phyloP scores from a whole-genome alignment of 2,797 vertebrate species.

The Eupleurogrammus muticus region DNA sequence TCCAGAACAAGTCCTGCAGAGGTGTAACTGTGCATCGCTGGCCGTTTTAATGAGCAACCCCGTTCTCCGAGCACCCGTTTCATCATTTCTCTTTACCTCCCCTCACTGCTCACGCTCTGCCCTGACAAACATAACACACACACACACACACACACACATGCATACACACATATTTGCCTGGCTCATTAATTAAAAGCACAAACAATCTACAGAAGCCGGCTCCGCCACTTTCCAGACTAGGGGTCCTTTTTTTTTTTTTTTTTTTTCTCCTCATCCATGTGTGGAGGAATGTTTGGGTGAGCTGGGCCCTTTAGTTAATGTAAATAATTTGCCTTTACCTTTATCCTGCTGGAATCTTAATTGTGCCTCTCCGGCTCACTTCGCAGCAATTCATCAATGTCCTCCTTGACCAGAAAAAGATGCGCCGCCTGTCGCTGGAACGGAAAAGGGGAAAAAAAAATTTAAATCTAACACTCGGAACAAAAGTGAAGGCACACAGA shows the following conservation, averaged over 20 bases:
- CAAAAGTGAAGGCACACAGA: conserved; percentile 48
- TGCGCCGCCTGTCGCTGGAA: conserved; percentile 47
- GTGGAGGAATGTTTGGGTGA: conserved; percentile 71
- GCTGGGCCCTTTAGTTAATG: conserved; percentile 78
- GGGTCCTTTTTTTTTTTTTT: conserved; percentile 33
- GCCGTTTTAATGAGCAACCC: conserved; percentile 42
- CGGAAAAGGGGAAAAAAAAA: background rate
- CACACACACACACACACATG: conserved; percentile 1
- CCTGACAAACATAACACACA: conserved; percentile 25
- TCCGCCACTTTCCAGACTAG: conserved; percentile 47
- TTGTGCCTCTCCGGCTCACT: conserved; percentile 78
- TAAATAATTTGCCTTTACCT: conserved; percentile 88
- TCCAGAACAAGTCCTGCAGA: background rate
- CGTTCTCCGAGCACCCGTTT: conserved; percentile 32
- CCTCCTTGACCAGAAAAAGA: conserved; percentile 73
- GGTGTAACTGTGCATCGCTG: conserved; percentile 10
- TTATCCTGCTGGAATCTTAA: conserved; percentile 91
- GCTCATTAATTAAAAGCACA: conserved; percentile 79
- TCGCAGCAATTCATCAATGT: conserved; percentile 83
- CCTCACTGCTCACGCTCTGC: conserved; percentile 5
- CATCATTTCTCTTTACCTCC: conserved; percentile 45
- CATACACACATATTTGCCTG: conserved; percentile 45
- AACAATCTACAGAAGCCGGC: conserved; percentile 70
- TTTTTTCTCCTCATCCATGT: conserved; percentile 60
- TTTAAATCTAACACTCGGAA: conserved; percentile 48